These are phyloP conservation scores for Arctia plantaginis DNA, from an alignment of 2,888 invertebrate genomes.

Conservation along the genomic window DNA sequence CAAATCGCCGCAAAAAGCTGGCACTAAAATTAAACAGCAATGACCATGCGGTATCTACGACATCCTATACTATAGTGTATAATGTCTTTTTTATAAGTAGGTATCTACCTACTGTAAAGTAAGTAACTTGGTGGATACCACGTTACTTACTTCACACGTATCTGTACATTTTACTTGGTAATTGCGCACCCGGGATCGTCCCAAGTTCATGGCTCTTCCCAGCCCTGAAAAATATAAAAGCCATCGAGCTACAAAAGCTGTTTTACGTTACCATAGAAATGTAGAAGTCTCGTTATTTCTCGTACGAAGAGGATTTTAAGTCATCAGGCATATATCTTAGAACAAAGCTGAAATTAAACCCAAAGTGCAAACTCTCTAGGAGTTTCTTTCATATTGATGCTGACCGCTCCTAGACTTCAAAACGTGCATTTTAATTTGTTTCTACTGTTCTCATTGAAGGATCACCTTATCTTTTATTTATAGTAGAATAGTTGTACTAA, in stretches of 20 bases:
- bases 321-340: background rate
- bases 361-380: background rate
- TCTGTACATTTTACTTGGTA: no score
- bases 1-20: no score
- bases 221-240: no score
- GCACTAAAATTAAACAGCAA: no score
- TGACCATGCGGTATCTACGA: no score
- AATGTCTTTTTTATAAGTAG: no score
- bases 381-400: background rate
- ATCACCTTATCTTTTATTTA: background rate
- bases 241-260: background rate
- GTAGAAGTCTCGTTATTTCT: background rate
- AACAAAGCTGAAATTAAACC: background rate
- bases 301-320: background rate
- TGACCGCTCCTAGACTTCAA: background rate
- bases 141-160: no score
- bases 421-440: background rate
- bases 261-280: background rate
- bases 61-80: no score
- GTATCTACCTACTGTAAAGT: no score
- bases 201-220: no score
- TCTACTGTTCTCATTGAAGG: background rate
- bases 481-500: conserved; percentile 1
- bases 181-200: no score
- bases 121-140: no score